Percentiles rank a stretch among this genome's conserved stretches.
Evolutionary conservation across 2,797 vertebrate genomes (phyloP).

Genomic region (Pangasius macronema): DNA sequence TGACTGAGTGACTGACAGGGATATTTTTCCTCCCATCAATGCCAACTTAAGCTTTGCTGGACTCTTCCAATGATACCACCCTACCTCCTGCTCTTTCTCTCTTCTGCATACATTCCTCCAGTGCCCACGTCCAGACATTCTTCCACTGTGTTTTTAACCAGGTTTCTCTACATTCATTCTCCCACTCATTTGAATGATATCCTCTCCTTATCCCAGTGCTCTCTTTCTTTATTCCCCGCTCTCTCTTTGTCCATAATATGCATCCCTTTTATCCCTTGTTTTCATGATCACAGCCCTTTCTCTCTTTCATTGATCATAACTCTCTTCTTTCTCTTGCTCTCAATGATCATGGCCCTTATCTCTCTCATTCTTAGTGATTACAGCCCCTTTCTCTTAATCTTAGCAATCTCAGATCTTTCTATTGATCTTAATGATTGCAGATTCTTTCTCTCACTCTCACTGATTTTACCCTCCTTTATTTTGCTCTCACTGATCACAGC

Average conservation of each 20-base stretch:
- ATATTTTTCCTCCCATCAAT: background rate
- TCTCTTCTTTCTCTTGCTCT: background rate
- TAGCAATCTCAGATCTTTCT: background rate
- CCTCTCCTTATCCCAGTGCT: background rate
- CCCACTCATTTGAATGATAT: background rate
- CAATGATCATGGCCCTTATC: background rate
- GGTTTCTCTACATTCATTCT: background rate
- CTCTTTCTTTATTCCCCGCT: background rate
- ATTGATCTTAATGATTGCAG: background rate
- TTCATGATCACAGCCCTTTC: background rate
- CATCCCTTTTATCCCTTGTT: background rate
- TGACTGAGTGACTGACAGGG: background rate
- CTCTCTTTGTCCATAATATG: background rate
- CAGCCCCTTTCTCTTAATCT: background rate
- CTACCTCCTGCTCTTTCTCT: background rate
- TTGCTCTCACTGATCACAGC: background rate
- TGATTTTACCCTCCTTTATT: background rate
- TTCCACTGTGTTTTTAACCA: background rate
- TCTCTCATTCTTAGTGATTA: background rate
- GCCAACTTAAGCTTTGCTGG: background rate
- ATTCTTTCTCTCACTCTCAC: background rate
- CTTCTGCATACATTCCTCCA: background rate
- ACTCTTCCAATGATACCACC: background rate
- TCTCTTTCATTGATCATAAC: background rate
- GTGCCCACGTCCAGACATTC: background rate